Conservation (phyloP, 1,140 invertebrate species). For the Brachionus calyciflorus region DNA sequence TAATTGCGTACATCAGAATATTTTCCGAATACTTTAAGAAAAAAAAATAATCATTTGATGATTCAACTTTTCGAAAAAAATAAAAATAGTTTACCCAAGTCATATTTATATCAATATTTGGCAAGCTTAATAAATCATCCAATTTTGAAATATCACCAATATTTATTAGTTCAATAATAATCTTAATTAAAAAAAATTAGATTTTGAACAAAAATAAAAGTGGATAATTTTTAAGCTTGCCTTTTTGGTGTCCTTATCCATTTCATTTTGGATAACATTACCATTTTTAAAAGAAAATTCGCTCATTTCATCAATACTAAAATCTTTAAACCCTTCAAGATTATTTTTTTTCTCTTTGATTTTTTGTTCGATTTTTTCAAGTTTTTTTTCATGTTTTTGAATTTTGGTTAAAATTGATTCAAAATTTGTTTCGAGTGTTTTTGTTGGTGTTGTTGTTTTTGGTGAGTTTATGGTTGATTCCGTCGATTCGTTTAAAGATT, state of each 20-base stretch:
- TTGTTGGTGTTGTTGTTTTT: too few species aligned
- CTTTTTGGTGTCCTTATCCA: not conserved
- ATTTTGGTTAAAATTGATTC: too few species aligned
- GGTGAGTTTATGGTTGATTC: too few species aligned
- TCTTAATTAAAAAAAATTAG: too few species aligned
- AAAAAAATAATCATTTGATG: not conserved
- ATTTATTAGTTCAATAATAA: slow-evolving; percentile 51
- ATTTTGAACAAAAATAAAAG: too few species aligned
- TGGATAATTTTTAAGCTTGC: not conserved
- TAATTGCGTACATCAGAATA: slow-evolving; percentile 55
- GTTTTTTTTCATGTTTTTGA: too few species aligned
- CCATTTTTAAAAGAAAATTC: slow-evolving; percentile 12
- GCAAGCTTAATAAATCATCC: slow-evolving; percentile 53
- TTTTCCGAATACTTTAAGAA: slow-evolving; percentile 54
- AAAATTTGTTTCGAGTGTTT: too few species aligned
- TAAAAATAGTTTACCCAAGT: slow-evolving; percentile 50
- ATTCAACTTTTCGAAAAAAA: not conserved
- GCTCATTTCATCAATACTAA: not conserved
- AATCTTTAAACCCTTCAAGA: not conserved
- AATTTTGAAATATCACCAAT: slow-evolving; percentile 52
- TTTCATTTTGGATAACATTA: not conserved
- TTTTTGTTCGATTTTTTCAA: not conserved
- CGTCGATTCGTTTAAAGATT: too few species aligned
- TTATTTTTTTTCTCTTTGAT: not conserved
- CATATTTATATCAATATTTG: slow-evolving; percentile 53